Percentiles rank a stretch among this genome's conserved stretches.
Evolutionary conservation across 2,113 vertebrate species (phyloP).

Genomic region (Loxodonta africana): DNA sequence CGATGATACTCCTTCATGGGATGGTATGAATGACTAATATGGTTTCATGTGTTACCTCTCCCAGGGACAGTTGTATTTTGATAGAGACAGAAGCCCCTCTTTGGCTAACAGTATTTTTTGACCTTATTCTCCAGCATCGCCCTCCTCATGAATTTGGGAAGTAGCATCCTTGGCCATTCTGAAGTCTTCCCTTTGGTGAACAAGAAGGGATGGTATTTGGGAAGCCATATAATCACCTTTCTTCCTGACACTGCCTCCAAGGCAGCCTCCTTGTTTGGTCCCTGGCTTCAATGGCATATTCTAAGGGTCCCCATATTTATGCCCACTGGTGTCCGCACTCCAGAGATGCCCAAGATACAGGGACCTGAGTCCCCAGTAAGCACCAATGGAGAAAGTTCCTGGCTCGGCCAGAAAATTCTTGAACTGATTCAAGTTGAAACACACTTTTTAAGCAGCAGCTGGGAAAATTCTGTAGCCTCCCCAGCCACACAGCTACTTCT

Average conservation of each 20-base stretch:
- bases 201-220: not conserved
- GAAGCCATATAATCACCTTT: not conserved
- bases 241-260: not conserved
- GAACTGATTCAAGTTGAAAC: not conserved
- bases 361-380: not conserved
- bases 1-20: rapidly evolving
- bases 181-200: not conserved
- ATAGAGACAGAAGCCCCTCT: not conserved
- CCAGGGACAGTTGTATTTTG: not conserved
- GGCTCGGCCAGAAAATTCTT: not conserved
- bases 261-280: not conserved
- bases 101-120: not conserved
- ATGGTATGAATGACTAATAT: rapidly evolving
- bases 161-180: not conserved
- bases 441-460: not conserved
- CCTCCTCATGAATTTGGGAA: not conserved
- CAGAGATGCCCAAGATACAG: not conserved
- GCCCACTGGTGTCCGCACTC: not conserved
- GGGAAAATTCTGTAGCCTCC: not conserved
- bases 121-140: not conserved
- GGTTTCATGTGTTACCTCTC: not conserved
- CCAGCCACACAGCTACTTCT: not conserved
- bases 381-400: not conserved
- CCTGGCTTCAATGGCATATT: not conserved
- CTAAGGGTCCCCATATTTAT: no score